Base-by-base conservation (phyloP, 2,113 vertebrate species). In the Arizona elegans region DNA sequence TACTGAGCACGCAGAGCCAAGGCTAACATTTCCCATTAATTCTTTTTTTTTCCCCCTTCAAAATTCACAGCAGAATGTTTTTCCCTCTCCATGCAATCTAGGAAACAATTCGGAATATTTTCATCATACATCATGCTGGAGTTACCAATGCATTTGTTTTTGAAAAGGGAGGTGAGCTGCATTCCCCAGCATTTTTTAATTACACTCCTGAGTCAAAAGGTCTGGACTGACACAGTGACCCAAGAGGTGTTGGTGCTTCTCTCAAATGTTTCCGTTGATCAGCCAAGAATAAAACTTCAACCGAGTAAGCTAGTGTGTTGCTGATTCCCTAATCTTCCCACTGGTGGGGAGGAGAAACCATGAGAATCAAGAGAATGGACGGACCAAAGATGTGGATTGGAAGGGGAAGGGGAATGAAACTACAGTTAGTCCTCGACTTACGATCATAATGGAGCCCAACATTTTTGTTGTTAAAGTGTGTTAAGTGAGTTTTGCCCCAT, bases 171-270 rank as follows among this genome's bases (percentile, higher is more conserved):
- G 21, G 47, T 85, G 47, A 50, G 86, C n/a, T 9, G 50, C 47
- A 59, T 43, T 65, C 59, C 75, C 38, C 3, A 17, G 2, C 1
- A 53, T 33, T 91, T 93, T 89, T 90, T 91, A 65, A 93, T 88
- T 55, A 53, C 19, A 1, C 24, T 75, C 93, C 54, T 85, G n/a
- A 92, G 92, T 86, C 52, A 65, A 59, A 91, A 88, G 90, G 29
- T 90, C 50, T 17, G 55, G 23, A 38, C 52, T 56, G 3, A 58
- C 92, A 65, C 89, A 56, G 91, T 75, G 92, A 94, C 91, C 90
- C 56, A 47, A 11, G 43, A 92, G 93, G 89, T 93, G 81, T 85
- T 89, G 92, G 85, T 55, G 13, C 70, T 91, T 75, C 93, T 87
- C 56, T 55, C 81, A 4, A 52, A 94, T 12, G 17, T 86, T 88